phyloP scores from a whole-genome alignment of 2,888 invertebrate species.

The Ectemnius cavifrons region DNA sequence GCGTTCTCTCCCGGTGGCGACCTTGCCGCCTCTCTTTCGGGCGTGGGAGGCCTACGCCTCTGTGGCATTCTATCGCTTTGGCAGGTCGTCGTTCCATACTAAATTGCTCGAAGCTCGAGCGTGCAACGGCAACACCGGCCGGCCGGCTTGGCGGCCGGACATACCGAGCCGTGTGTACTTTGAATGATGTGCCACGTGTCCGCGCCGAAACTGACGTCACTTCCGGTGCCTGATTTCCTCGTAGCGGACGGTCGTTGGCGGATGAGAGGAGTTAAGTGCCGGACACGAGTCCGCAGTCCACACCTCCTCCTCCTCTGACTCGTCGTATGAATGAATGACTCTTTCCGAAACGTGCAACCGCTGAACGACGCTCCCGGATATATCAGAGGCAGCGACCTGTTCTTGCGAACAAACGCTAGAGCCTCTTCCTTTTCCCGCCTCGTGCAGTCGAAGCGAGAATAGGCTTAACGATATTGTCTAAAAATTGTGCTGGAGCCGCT shows the following conservation, averaged over 20 bases:
- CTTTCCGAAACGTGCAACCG: neutral
- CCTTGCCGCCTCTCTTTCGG: conserved; percentile 37
- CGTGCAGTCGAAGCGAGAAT: neutral
- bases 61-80: neutral
- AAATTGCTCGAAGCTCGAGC: conserved; percentile 6
- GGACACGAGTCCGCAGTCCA: conserved; percentile 49
- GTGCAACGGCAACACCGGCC: neutral
- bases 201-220: conserved; percentile 57
- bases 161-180: conserved; percentile 46
- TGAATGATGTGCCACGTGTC: conserved; percentile 46
- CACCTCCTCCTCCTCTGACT: conserved; percentile 12
- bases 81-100: conserved; percentile 20
- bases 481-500: neutral
- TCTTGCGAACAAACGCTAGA: neutral
- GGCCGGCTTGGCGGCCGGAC: conserved; percentile 14
- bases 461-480: no score
- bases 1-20: conserved; percentile 7
- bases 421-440: neutral
- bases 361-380: no score
- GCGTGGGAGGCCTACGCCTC: conserved; percentile 24
- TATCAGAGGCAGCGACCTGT: neutral
- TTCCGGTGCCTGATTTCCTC: conserved; percentile 65
- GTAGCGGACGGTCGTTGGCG: conserved; percentile 62
- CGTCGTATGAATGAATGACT: conserved; percentile 7
- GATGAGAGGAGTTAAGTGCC: conserved; percentile 62